phyloP scores from a whole-genome alignment of 2,113 vertebrate genomes.

The Telmatochromis sp. region DNA sequence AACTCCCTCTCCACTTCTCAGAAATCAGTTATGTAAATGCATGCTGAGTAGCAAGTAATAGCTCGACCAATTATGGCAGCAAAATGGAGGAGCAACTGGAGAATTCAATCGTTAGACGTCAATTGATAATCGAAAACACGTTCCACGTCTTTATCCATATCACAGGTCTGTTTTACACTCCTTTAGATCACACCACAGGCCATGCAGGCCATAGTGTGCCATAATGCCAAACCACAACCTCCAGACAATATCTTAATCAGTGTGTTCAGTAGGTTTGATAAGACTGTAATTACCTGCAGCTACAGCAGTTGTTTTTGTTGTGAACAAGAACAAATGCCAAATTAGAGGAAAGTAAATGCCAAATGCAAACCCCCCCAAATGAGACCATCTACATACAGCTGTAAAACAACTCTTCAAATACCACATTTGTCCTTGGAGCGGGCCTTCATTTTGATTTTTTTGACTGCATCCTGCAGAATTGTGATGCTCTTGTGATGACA shows the following conservation, averaged over 20 bases:
- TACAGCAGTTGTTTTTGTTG: background rate
- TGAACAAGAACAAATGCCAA: background rate
- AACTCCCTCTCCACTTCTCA: slow-evolving; percentile 24
- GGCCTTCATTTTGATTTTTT: background rate
- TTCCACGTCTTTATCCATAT: background rate
- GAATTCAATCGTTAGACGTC: slow-evolving; percentile 7
- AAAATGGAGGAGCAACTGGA: background rate
- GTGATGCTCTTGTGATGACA: background rate
- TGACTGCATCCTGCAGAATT: background rate
- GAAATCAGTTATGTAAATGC: slow-evolving; percentile 44
- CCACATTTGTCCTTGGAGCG: background rate
- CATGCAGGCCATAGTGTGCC: background rate
- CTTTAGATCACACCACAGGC: background rate
- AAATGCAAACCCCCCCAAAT: background rate
- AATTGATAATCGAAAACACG: background rate
- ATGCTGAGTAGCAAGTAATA: background rate
- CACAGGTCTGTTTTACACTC: background rate
- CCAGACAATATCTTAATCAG: slow-evolving; percentile 13
- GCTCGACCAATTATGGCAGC: background rate
- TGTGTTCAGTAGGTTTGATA: background rate
- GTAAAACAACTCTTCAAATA: background rate
- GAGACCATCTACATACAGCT: background rate
- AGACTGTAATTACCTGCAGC: background rate
- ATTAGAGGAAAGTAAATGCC: background rate
- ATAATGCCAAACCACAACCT: background rate